These are phyloP conservation scores for Zootoca vivipara DNA, from an alignment of 2,113 vertebrate species.

Conservation along the genomic window DNA sequence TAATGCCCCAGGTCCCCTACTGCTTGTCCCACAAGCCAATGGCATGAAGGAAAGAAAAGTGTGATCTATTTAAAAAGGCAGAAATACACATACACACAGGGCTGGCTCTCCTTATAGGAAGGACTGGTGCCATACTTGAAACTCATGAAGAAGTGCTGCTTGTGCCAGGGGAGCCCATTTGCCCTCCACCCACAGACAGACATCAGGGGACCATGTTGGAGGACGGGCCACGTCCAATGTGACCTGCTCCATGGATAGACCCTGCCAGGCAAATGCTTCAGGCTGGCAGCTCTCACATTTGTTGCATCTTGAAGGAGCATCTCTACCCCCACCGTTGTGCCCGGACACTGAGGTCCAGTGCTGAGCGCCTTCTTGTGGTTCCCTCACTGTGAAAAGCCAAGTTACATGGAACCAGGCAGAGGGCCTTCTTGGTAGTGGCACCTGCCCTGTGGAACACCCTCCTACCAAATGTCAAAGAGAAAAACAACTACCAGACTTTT, in stretches of 20 bases:
- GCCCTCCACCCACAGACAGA: background rate
- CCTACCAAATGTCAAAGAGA: no score
- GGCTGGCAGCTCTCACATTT: conserved; percentile 20
- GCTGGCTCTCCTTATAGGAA: background rate
- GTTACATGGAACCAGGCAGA: no score
- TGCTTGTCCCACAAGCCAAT: background rate
- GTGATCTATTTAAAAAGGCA: no score
- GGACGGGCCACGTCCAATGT: background rate
- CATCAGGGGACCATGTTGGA: background rate
- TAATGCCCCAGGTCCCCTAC: no score
- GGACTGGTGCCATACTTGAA: background rate
- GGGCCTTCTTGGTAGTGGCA: no score
- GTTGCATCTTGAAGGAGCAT: no score
- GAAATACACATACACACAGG: background rate
- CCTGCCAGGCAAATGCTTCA: conserved; percentile 45
- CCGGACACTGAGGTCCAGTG: no score
- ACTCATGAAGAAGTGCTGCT: background rate
- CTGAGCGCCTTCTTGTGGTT: no score
- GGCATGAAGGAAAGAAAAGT: background rate
- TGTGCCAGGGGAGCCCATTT: background rate
- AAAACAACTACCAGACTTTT: no score
- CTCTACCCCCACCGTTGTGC: no score
- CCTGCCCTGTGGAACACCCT: no score
- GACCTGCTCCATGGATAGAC: background rate
- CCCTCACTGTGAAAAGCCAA: no score